A percentile compares a stretch with the other conserved stretches of the same genome.
Conservation (phyloP, 2,888 invertebrate species). For the Meghimatium bilineatum region DNA sequence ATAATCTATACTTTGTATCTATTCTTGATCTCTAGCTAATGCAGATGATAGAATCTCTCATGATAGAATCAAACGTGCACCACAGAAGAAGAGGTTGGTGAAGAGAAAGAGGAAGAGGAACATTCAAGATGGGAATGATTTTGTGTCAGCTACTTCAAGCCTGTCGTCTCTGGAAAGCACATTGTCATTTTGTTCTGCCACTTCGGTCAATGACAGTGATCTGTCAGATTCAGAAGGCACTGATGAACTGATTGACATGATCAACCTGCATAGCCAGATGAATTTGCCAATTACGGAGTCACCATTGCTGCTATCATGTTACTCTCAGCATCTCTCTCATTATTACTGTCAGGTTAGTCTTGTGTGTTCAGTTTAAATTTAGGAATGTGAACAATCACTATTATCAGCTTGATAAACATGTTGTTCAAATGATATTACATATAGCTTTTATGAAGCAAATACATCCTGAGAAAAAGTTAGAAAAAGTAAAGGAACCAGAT, state of each 20-base stretch:
- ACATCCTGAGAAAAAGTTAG: too few species aligned
- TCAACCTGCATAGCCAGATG: slow-evolving; percentile 95
- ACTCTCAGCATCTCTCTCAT: slow-evolving; percentile 88
- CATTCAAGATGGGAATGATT: slow-evolving; percentile 17
- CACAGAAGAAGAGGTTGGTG: slow-evolving; percentile 15
- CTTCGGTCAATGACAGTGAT: slow-evolving; percentile 70
- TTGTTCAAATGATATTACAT: too few species aligned
- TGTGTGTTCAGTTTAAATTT: neutral
- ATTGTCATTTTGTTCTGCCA: slow-evolving; percentile 67
- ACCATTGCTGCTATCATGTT: slow-evolving; percentile 94
- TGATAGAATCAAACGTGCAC: slow-evolving; percentile 11
- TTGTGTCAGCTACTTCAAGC: slow-evolving; percentile 34
- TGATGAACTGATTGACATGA: slow-evolving; percentile 72
- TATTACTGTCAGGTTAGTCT: slow-evolving; percentile 76
- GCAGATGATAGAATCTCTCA: slow-evolving; percentile 31
- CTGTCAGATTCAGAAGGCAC: slow-evolving; percentile 35
- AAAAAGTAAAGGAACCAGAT: too few species aligned
- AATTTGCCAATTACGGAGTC: slow-evolving; percentile 94
- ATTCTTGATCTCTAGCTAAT: neutral
- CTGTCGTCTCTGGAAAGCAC: slow-evolving; percentile 57
- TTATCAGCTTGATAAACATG: too few species aligned
- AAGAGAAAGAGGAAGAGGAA: slow-evolving; percentile 29
- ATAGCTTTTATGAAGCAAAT: too few species aligned
- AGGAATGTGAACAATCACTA: too few species aligned
- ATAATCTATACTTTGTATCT: neutral